Conservation (phyloP, 2,888 invertebrate genomes). For the Megastigmus dorsalis region DNA sequence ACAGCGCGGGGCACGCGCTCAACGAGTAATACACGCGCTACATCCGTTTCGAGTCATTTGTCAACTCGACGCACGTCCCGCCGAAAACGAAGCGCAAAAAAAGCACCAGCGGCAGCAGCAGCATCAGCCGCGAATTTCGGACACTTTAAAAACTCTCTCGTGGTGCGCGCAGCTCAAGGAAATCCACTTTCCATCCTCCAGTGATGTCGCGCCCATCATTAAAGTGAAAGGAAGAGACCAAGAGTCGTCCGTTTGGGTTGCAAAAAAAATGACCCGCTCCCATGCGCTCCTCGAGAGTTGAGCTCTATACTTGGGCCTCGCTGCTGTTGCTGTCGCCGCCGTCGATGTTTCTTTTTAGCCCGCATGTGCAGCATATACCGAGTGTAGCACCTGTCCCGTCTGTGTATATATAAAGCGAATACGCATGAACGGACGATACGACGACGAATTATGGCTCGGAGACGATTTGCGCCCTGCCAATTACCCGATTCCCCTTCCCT, state of each 20-base stretch:
- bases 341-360: constrained; percentile 58
- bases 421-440: constrained; percentile 34
- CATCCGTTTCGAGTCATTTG: constrained; percentile 12
- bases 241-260: constrained; percentile 39
- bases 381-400: constrained; percentile 56
- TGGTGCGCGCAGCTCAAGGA: too few relatives aligned
- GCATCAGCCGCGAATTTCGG: constrained; percentile 34
- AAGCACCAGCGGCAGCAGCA: too few relatives aligned
- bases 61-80: constrained; percentile 5
- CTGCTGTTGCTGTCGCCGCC: too few relatives aligned
- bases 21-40: too few relatives aligned
- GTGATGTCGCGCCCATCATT: constrained; percentile 47
- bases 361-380: constrained; percentile 55
- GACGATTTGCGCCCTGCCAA: constrained; percentile 45
- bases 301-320: too few relatives aligned
- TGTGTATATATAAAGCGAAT: background rate
- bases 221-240: constrained; percentile 57
- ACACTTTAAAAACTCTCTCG: background rate
- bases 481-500: constrained; percentile 18
- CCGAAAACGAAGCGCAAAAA: background rate
- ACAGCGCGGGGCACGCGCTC: constrained; percentile 1
- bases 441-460: constrained; percentile 36
- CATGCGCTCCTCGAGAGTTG: too few relatives aligned
- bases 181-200: constrained; percentile 48
- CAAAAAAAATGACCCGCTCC: constrained; percentile 53